Conservation (phyloP, 2,113 vertebrate species). For the Callionymus lyra region DNA sequence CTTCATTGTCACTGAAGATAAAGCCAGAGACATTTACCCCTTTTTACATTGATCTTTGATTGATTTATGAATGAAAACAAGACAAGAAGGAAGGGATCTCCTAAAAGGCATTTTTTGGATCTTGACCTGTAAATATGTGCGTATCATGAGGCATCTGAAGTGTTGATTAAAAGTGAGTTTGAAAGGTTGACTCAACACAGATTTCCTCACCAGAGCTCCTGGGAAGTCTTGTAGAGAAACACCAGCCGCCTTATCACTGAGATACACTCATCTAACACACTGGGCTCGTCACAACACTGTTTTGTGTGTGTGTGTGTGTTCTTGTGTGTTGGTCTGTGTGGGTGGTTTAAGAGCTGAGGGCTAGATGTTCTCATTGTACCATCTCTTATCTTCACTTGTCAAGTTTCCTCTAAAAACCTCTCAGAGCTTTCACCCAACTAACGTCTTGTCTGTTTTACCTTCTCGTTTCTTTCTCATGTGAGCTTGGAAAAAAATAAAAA, state of each 20-base stretch:
- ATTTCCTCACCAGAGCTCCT: constrained; percentile 13
- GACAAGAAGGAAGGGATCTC: no score
- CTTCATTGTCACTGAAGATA: background rate
- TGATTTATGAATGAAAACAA: no score
- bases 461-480: no score
- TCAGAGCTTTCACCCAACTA: no score
- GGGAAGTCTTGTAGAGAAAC: constrained; percentile 25
- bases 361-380: constrained; percentile 36
- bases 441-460: no score
- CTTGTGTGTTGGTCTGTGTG: background rate
- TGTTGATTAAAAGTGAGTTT: background rate
- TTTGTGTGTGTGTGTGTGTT: constrained; percentile 29
- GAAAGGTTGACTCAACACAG: constrained; percentile 10
- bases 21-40: no score
- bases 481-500: no score
- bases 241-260: constrained; percentile 31
- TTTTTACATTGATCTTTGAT: no score
- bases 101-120: no score
- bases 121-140: no score
- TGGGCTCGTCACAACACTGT: constrained; percentile 55
- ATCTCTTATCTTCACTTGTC: constrained; percentile 42
- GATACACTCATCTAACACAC: constrained; percentile 47
- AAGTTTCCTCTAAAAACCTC: constrained; percentile 43
- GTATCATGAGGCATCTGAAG: no score
- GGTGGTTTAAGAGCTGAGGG: constrained; percentile 8